phyloP scores from a whole-genome alignment of 2,888 invertebrate genomes.

The Netelia inedita region DNA sequence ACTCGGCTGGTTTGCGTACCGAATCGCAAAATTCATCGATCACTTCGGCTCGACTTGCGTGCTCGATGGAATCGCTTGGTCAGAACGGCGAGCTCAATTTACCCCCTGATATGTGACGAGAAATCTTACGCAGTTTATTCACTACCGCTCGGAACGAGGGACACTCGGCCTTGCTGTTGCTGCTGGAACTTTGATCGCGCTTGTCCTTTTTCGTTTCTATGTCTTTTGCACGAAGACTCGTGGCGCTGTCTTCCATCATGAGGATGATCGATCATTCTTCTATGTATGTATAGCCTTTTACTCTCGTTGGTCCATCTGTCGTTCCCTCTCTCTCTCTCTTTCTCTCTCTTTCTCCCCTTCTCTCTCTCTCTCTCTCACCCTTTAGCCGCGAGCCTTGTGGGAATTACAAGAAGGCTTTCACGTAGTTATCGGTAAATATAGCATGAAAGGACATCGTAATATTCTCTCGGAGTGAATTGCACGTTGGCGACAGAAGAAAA shows the following conservation, averaged over 20 bases:
- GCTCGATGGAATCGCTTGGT: conserved; percentile 38
- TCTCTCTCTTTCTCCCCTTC: not conserved
- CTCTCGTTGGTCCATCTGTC: conserved; percentile 33
- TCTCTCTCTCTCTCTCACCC: not conserved
- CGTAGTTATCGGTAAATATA: conserved; percentile 69
- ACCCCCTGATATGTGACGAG: conserved; percentile 38
- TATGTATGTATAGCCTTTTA: not conserved
- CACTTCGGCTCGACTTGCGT: conserved; percentile 69
- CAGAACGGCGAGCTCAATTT: conserved; percentile 46
- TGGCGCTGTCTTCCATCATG: conserved; percentile 34
- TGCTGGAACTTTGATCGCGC: conserved; percentile 55
- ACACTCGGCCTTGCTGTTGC: conserved; percentile 31
- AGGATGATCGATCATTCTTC: conserved; percentile 70
- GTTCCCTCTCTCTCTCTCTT: conserved; percentile 16
- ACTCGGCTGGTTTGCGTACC: conserved; percentile 54
- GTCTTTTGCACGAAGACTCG: conserved; percentile 29
- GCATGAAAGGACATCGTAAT: conserved; percentile 69
- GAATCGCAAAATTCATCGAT: conserved; percentile 69
- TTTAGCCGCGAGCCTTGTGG: not conserved
- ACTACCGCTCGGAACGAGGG: conserved; percentile 11
- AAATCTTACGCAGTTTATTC: conserved; percentile 59
- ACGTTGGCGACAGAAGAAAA: conserved; percentile 10
- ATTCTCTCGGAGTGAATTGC: conserved; percentile 57
- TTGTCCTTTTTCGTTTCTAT: conserved; percentile 51
- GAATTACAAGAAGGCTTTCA: conserved; percentile 36